A percentile compares a stretch with the other conserved stretches of the same genome.
phyloP scores from a whole-genome alignment of 2,797 vertebrate species.

The Threskiornis aethiopicus region DNA sequence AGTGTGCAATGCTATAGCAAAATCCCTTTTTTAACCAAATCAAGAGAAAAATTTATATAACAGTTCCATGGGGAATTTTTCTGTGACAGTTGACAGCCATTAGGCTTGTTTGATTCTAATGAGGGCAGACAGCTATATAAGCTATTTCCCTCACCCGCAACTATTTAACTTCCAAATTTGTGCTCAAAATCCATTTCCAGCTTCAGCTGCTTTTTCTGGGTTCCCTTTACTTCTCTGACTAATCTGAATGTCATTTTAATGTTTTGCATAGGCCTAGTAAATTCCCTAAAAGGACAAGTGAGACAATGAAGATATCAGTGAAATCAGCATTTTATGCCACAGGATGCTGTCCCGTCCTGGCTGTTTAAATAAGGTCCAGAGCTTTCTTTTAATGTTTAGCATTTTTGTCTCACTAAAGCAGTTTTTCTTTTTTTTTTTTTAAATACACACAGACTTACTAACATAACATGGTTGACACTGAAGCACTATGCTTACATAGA shows the following conservation, averaged over 20 bases:
- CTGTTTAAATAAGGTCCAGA: background rate
- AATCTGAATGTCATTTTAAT: constrained; percentile 29
- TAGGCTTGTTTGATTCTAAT: constrained; percentile 37
- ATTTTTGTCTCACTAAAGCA: background rate
- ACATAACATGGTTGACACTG: background rate
- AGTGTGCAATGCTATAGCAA: background rate
- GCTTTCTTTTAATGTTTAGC: background rate
- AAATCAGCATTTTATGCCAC: background rate
- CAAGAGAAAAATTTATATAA: constrained; percentile 38
- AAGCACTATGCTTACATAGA: background rate
- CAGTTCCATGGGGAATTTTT: background rate
- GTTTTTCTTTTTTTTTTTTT: background rate
- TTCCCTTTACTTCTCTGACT: constrained; percentile 11
- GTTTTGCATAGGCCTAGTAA: background rate
- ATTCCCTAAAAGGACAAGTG: constrained; percentile 8
- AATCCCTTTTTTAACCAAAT: background rate
- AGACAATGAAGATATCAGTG: background rate
- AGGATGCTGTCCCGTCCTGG: background rate
- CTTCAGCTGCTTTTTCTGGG: background rate
- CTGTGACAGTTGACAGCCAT: constrained; percentile 48
- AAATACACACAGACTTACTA: background rate
- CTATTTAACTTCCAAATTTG: constrained; percentile 41
- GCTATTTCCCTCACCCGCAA: background rate
- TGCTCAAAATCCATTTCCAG: constrained; percentile 5
- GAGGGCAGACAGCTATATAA: constrained; percentile 29